Base-by-base conservation (phyloP, 2,797 vertebrate genomes). In the Rhyacichthys aspro region DNA sequence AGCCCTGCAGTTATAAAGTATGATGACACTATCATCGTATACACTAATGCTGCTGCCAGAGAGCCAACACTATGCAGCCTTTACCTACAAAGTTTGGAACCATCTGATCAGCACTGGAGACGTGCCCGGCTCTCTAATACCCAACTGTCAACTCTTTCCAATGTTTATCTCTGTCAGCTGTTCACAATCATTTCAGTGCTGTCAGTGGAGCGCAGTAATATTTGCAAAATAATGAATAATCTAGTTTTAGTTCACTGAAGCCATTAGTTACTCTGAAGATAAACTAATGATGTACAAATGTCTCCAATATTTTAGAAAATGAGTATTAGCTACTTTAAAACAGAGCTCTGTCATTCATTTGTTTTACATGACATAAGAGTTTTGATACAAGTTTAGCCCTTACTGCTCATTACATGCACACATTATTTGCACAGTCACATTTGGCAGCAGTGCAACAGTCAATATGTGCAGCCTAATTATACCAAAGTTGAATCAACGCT, bases 381-480 rank as follows among this genome's bases (percentile, higher is more conserved):
- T 28, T 53, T 12, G 11, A 41, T 17, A 7, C 9, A 33, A 10
- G 37, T 39, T 53, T 53, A 41, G 17, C 37, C n/a, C 18, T 3
- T 11, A 18, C 48, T 18, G 9, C 36, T 53, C 49, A 18, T 38
- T 28, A 28, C 23, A 28, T 28, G 23, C 23, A 6, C 23, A 28
- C 11, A 39, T 52, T 47, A 55, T 38, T 50, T 11, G 3, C 71
- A 69, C 64, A 37, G 58, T 60, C 69, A 63, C 50, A 76, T 66
- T 68, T 81, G 83, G 76, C 80, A 70, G 64, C 23, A 15, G 55
- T 3, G 41, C 42, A 53, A 36, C 52, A 33, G 71, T 86, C 83
- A 17, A 85, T 88, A 64, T 48, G 50, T 61, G 62, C 33, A 15
- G 59, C 83, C 80, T 86, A 86, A 84, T 85, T 80, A 86, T 60